A percentile compares a stretch with the other conserved stretches of the same genome.
These are phyloP conservation scores for Castor canadensis DNA, from an alignment of 2,113 vertebrate genomes.

Conservation along the genomic window DNA sequence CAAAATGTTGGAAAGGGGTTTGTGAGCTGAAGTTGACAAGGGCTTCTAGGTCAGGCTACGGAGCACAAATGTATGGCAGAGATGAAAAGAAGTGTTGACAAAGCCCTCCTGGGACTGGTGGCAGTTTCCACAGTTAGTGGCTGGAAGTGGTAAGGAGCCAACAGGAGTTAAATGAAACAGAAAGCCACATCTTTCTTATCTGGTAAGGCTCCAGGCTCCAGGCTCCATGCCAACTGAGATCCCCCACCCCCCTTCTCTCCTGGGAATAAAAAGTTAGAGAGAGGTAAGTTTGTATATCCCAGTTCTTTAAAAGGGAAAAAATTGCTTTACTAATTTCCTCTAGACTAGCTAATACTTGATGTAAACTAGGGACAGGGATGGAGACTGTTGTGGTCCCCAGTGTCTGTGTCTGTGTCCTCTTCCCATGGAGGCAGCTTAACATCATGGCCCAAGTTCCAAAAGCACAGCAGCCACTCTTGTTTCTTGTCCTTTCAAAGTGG, in stretches of 20 bases:
- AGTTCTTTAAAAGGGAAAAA: background rate
- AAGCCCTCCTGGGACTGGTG: constrained; percentile 45
- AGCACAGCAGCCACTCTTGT: background rate
- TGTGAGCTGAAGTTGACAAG: constrained; percentile 52
- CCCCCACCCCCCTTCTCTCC: background rate
- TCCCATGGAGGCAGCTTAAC: rapidly evolving
- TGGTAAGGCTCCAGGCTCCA: background rate
- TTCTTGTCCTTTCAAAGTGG: background rate
- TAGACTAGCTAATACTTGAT: background rate
- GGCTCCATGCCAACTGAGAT: background rate
- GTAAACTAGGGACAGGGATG: background rate
- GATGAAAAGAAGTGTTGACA: constrained; percentile 72
- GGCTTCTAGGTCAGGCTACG: constrained; percentile 58
- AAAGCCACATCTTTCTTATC: constrained; percentile 22
- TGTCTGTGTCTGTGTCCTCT: too few species aligned
- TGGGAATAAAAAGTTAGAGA: constrained; percentile 19
- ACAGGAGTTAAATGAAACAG: background rate
- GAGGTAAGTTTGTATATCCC: background rate
- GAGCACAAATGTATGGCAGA: constrained; percentile 63
- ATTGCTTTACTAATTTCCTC: background rate
- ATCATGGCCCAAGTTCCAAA: background rate
- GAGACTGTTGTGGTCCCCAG: background rate
- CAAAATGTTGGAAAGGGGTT: background rate
- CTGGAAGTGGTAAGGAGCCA: background rate
- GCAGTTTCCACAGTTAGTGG: background rate